Conservation (phyloP, 2,888 invertebrate species). For the Andricus quercusramuli region DNA sequence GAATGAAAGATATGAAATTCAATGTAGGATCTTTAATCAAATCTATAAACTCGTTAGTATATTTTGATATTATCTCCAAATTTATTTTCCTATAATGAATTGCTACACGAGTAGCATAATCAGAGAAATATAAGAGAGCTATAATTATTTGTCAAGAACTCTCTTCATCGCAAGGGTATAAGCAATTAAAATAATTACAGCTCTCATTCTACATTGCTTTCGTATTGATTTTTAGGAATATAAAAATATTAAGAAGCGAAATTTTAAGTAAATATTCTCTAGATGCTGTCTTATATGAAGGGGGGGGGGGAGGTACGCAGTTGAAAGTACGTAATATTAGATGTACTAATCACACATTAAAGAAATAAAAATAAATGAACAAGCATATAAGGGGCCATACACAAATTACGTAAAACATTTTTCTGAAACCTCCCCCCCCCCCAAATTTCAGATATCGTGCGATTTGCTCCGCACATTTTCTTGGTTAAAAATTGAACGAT, state of each 20-base stretch:
- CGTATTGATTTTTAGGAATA: not conserved
- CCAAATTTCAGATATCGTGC: too few species aligned
- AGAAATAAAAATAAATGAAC: too few species aligned
- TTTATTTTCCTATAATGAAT: not conserved
- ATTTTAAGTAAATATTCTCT: not conserved
- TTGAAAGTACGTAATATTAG: too few species aligned
- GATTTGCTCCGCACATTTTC: too few species aligned
- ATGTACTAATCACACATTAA: too few species aligned
- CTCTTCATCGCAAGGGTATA: not conserved
- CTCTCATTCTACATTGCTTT: not conserved
- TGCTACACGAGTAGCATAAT: not conserved
- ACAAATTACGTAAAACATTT: too few species aligned
- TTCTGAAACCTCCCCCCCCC: too few species aligned
- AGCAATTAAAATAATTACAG: constrained; percentile 7
- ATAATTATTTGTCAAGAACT: not conserved
- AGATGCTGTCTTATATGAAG: too few species aligned
- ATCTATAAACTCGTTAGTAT: not conserved
- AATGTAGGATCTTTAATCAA: not conserved
- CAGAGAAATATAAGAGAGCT: not conserved
- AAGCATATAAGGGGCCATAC: too few species aligned
- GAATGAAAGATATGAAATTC: not conserved
- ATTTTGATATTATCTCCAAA: not conserved
- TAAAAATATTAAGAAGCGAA: not conserved
- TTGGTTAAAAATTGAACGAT: too few species aligned
- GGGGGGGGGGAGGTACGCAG: too few species aligned